Percentiles rank a stretch among this genome's conserved stretches.
phyloP scores from a whole-genome alignment of 1,140 invertebrate species.

The Ericerus pela region DNA sequence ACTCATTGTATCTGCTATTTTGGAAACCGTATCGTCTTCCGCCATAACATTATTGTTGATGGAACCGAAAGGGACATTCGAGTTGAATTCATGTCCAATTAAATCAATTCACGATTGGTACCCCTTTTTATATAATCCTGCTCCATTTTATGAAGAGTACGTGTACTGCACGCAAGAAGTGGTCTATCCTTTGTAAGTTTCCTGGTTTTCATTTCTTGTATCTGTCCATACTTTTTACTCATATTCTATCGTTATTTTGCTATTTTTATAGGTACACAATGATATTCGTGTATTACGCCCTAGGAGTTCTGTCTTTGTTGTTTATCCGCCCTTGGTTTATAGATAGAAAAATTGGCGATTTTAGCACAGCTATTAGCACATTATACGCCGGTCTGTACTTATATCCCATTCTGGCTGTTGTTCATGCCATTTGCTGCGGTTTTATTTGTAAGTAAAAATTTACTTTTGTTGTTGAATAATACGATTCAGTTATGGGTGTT shows the following conservation, averaged over 20 bases:
- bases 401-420: constrained; percentile 70
- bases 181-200: constrained; percentile 84
- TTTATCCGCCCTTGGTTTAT: constrained; percentile 54
- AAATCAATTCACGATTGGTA: constrained; percentile 57
- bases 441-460: constrained; percentile 59
- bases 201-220: neutral
- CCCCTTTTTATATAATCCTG: constrained; percentile 84
- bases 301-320: constrained; percentile 67
- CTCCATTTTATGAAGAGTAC: constrained; percentile 73
- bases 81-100: constrained; percentile 11
- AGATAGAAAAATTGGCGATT: constrained; percentile 15
- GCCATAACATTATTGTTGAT: constrained; percentile 5
- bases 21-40: constrained; percentile 11
- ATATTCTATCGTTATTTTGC: neutral
- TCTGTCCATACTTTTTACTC: neutral
- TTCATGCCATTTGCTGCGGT: constrained; percentile 81
- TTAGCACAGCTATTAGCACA: constrained; percentile 41
- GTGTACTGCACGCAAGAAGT: constrained; percentile 92
- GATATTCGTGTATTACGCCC: constrained; percentile 79
- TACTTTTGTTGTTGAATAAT: neutral
- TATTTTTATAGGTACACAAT: constrained; percentile 68
- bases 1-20: constrained; percentile 7
- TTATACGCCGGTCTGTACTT: constrained; percentile 92
- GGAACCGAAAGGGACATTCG: constrained; percentile 12
- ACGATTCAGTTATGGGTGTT: too few relatives aligned